These are phyloP conservation scores for Leptinotarsa haldemani DNA, from an alignment of 2,888 invertebrate genomes.

Conservation along the genomic window DNA sequence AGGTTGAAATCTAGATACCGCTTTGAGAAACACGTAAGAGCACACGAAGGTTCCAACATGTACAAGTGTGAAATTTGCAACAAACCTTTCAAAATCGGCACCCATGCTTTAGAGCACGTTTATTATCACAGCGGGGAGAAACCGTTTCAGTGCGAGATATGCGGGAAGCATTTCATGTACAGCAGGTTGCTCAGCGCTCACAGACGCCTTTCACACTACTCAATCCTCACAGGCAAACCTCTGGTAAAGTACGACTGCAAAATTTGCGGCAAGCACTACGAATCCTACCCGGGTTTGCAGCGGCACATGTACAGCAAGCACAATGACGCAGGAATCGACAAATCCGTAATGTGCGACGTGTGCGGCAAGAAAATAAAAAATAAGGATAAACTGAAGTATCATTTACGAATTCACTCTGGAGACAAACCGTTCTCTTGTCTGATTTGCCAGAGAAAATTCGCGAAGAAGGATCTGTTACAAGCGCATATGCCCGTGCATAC, in stretches of 20 bases:
- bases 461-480: conserved; percentile 61
- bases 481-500: conserved; percentile 56
- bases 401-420: conserved; percentile 73
- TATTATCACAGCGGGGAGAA: conserved; percentile 60
- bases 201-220: conserved; percentile 66
- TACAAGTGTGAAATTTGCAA: conserved; percentile 44
- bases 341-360: conserved; percentile 63
- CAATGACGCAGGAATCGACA: conserved; percentile 62
- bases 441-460: conserved; percentile 71
- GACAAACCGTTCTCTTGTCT: conserved; percentile 71
- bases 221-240: conserved; percentile 60
- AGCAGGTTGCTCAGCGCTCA: conserved; percentile 68
- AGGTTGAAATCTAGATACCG: conserved; percentile 56
- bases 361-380: conserved; percentile 58
- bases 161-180: conserved; percentile 68
- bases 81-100: conserved; percentile 50
- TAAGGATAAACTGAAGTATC: conserved; percentile 60
- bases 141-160: conserved; percentile 69
- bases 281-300: conserved; percentile 59
- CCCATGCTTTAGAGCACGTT: conserved; percentile 57
- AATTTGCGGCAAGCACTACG: conserved; percentile 66
- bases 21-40: conserved; percentile 62
- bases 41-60: conserved; percentile 55
- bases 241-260: conserved; percentile 64
- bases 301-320: conserved; percentile 62